phyloP scores from a whole-genome alignment of 2,888 invertebrate species.

The Quadroppia sp. region DNA sequence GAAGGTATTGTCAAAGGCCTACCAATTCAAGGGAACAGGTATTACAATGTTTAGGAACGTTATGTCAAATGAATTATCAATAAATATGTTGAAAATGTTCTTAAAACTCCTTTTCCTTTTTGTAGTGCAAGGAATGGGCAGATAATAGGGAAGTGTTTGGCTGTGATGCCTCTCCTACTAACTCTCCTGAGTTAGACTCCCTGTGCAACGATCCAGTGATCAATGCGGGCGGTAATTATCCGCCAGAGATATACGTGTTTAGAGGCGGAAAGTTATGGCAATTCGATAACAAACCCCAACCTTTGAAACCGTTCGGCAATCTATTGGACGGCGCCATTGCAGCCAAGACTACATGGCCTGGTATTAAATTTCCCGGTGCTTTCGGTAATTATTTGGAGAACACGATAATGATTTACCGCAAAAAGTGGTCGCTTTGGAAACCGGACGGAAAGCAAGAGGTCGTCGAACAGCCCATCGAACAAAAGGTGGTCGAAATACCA shows the following conservation, averaged over 20 bases:
- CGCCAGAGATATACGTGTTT: slow-evolving; percentile 9
- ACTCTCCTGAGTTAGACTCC: not conserved
- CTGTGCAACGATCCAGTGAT: not conserved
- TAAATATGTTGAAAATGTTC: no score
- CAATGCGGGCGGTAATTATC: slow-evolving; percentile 3
- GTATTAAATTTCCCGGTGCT: slow-evolving; percentile 13
- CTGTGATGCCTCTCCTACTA: not conserved
- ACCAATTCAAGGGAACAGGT: not conserved
- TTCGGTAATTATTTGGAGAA: not conserved
- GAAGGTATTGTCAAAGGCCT: slow-evolving; percentile 3
- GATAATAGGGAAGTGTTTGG: slow-evolving; percentile 6
- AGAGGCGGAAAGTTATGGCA: slow-evolving; percentile 19
- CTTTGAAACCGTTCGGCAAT: not conserved
- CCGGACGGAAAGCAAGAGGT: not conserved
- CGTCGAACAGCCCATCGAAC: not conserved
- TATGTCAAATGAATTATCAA: not conserved
- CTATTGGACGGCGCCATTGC: not conserved
- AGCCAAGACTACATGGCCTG: not conserved
- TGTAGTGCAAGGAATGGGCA: slow-evolving; percentile 10
- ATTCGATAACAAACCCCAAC: slow-evolving; percentile 9
- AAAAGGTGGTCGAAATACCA: not conserved
- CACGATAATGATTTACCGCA: not conserved
- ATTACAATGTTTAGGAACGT: not conserved
- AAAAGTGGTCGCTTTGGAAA: slow-evolving; percentile 1
- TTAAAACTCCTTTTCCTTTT: no score